phyloP scores from a whole-genome alignment of 2,113 vertebrate species.

The Neolamprologus fasciatus region DNA sequence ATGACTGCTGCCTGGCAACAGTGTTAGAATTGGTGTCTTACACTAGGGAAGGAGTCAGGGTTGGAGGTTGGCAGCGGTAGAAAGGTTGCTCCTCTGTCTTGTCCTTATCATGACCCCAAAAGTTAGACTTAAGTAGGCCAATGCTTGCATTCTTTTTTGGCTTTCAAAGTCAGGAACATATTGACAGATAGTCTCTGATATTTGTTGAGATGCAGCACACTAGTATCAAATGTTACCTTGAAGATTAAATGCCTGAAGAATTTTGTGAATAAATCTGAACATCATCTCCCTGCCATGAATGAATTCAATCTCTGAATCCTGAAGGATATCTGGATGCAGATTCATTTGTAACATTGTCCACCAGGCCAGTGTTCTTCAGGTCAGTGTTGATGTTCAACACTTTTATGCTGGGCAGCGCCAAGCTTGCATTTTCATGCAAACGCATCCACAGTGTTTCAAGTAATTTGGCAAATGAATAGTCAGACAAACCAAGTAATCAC shows the following conservation, averaged over 20 bases:
- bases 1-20: conserved; percentile 61
- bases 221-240: background rate
- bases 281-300: background rate
- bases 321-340: background rate
- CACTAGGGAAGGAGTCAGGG: background rate
- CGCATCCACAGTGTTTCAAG: background rate
- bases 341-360: background rate
- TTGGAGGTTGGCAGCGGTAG: background rate
- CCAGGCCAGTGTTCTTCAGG: background rate
- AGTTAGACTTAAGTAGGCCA: background rate
- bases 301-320: background rate
- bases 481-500: background rate
- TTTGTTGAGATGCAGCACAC: background rate
- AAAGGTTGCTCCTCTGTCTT: background rate
- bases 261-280: background rate
- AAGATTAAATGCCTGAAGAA: background rate
- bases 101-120: background rate
- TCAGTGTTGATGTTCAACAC: background rate
- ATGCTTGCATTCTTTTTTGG: background rate
- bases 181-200: background rate
- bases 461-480: background rate
- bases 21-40: conserved; percentile 1
- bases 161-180: background rate
- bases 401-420: background rate
- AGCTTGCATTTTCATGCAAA: background rate